Evolutionary conservation across 2,113 vertebrate species (phyloP).

Genomic region (Amblyornis subalaris): DNA sequence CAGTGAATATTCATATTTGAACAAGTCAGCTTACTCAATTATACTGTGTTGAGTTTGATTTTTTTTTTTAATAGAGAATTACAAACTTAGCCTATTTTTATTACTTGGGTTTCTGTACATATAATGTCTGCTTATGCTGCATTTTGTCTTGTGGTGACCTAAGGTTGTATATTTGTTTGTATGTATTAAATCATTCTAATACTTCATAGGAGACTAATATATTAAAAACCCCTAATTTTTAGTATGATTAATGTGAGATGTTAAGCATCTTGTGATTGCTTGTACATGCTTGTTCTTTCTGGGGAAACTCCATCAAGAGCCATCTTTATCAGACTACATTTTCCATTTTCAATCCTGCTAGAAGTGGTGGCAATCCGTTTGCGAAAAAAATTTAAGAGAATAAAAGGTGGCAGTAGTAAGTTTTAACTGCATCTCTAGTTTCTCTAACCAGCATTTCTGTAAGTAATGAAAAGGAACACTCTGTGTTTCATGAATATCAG

Average conservation of each 20-base stretch:
- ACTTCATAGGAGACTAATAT: background rate
- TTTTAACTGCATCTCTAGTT: background rate
- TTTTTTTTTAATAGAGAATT: background rate
- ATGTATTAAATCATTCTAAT: background rate
- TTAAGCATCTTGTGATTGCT: background rate
- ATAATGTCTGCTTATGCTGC: background rate
- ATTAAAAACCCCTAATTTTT: background rate
- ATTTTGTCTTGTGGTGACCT: background rate
- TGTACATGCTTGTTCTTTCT: background rate
- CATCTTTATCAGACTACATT: background rate
- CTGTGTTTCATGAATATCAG: background rate
- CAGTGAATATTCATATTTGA: background rate
- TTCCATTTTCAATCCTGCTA: background rate
- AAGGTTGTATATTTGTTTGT: background rate
- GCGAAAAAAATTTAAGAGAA: background rate
- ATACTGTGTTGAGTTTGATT: background rate
- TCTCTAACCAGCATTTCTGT: background rate
- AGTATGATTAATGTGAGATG: background rate
- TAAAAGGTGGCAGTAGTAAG: background rate
- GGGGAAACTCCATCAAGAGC: background rate
- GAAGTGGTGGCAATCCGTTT: background rate
- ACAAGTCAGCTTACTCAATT: background rate
- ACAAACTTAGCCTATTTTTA: background rate
- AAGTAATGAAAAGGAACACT: background rate
- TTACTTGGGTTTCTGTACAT: background rate